Evolutionary conservation across 30 jellyfish, hydroid and myxozoan genomes (phyloP).

Genomic region (Nemopilema nomurai): DNA sequence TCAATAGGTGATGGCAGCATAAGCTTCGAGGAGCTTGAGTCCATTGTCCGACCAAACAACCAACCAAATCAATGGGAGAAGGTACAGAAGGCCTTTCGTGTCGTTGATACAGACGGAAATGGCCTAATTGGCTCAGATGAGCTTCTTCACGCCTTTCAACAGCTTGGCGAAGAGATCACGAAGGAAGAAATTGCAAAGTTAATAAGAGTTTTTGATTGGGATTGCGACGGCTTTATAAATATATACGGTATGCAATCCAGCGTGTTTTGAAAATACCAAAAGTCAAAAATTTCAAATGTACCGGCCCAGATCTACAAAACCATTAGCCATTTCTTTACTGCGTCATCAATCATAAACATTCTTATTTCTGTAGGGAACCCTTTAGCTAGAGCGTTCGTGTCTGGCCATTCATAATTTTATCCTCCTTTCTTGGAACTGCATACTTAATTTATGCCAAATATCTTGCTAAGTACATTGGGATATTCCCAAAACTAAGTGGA

Average conservation of each 20-base stretch:
- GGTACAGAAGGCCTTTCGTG: slow-evolving; percentile 39
- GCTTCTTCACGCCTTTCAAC: slow-evolving; percentile 41
- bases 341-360: no score
- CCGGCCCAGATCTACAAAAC: no score
- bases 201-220: slow-evolving; percentile 64
- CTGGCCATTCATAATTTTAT: no score
- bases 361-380: no score
- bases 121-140: slow-evolving; percentile 68
- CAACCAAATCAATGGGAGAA: slow-evolving; percentile 36
- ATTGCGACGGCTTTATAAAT: slow-evolving; percentile 43
- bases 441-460: no score
- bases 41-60: slow-evolving; percentile 42
- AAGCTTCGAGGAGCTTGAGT: slow-evolving; percentile 60
- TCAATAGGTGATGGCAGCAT: slow-evolving; percentile 57
- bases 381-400: no score
- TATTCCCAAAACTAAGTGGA: no score
- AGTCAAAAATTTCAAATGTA: no score
- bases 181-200: slow-evolving; percentile 37
- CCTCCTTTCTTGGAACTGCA: no score
- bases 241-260: slow-evolving; percentile 30
- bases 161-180: slow-evolving; percentile 59
- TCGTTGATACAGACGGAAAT: slow-evolving; percentile 48
- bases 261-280: no score
- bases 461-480: no score
- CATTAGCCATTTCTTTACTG: no score